A percentile compares a stretch with the other conserved stretches of the same genome.
phyloP scores from a whole-genome alignment of 1,140 invertebrate genomes.

The Arctopsyche grandis region DNA sequence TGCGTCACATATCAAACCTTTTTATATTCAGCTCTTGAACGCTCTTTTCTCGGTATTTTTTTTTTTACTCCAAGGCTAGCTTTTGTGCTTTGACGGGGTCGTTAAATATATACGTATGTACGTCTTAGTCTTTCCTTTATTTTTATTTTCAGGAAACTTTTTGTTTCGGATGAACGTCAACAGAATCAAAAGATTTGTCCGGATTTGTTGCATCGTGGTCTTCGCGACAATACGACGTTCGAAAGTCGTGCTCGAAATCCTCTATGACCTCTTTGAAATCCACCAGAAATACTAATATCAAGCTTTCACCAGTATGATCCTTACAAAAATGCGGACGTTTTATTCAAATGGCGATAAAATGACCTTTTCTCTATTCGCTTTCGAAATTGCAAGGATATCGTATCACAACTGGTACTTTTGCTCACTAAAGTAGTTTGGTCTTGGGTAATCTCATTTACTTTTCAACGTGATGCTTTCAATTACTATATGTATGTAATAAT shows the following conservation, averaged over 20 bases:
- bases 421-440: too few relatives aligned
- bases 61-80: not conserved
- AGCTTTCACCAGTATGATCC: too few relatives aligned
- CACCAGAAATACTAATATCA: too few relatives aligned
- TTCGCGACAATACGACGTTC: not conserved
- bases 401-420: too few relatives aligned
- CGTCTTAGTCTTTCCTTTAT: not conserved
- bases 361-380: too few relatives aligned
- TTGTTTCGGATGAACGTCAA: slow-evolving; percentile 21
- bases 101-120: not conserved
- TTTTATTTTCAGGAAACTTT: not conserved
- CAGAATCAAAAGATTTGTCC: not conserved
- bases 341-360: too few relatives aligned
- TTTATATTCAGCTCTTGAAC: slow-evolving; percentile 19
- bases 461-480: too few relatives aligned
- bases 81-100: slow-evolving; percentile 6
- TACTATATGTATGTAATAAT: too few relatives aligned
- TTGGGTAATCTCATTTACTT: too few relatives aligned
- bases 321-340: too few relatives aligned
- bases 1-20: slow-evolving; percentile 19
- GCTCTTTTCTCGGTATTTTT: slow-evolving; percentile 13
- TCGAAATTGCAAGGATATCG: too few relatives aligned
- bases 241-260: not conserved
- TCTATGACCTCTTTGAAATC: not conserved
- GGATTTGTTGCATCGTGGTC: slow-evolving; percentile 1